Evolutionary conservation across 2,888 invertebrate species (phyloP).

Genomic region (Hyalella azteca): DNA sequence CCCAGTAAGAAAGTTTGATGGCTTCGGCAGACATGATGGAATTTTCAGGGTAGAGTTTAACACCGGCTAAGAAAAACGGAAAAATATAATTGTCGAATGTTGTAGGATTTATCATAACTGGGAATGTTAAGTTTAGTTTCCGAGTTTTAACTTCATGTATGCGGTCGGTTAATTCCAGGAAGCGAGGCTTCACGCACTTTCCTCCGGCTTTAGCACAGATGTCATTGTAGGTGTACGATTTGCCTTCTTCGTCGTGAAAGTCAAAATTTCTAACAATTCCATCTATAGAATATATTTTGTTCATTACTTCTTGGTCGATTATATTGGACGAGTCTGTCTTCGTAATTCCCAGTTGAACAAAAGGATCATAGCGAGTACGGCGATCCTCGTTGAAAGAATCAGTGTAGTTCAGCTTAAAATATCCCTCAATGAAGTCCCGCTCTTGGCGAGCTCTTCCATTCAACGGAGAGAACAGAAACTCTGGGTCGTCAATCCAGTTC

Average conservation of each 20-base stretch:
- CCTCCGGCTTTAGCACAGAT: slow-evolving; percentile 75
- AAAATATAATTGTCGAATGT: slow-evolving; percentile 88
- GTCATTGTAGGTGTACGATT: background rate
- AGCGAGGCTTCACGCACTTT: background rate
- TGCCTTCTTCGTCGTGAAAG: slow-evolving; percentile 68
- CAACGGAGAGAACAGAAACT: slow-evolving; percentile 87
- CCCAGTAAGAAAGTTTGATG: slow-evolving; percentile 81
- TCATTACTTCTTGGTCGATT: slow-evolving; percentile 78
- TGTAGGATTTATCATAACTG: slow-evolving; percentile 62
- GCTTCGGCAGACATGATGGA: slow-evolving; percentile 82
- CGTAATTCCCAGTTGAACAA: slow-evolving; percentile 82
- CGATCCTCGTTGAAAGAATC: slow-evolving; percentile 82
- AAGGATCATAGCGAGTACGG: slow-evolving; percentile 81
- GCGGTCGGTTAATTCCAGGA: background rate
- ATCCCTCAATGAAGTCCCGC: slow-evolving; percentile 78
- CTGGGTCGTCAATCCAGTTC: slow-evolving; percentile 87
- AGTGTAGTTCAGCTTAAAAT: slow-evolving; percentile 87
- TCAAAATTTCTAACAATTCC: slow-evolving; percentile 79
- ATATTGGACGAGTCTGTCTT: slow-evolving; percentile 79
- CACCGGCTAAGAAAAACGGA: slow-evolving; percentile 89
- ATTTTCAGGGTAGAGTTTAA: slow-evolving; percentile 84
- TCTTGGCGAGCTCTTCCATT: slow-evolving; percentile 77
- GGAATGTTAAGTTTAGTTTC: background rate
- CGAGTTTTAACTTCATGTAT: slow-evolving; percentile 1
- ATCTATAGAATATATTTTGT: slow-evolving; percentile 77